Evolutionary conservation across 2,797 vertebrate genomes (phyloP), one percentile per base, ranked within the genome.

Genomic region (Dipus sagitta): DNA sequence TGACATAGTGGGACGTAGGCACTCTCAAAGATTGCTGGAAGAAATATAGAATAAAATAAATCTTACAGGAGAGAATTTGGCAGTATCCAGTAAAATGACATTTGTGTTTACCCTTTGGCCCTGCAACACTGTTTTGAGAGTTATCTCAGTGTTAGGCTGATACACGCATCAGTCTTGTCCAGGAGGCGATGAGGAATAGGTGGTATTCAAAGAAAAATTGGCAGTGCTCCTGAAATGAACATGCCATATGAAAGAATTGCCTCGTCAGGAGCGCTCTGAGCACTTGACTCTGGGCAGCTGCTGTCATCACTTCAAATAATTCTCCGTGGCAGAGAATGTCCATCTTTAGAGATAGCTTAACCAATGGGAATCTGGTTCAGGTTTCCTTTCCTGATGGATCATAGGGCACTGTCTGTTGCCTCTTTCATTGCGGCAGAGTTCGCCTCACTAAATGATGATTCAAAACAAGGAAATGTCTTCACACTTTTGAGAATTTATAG

Each of bases 281-380:
- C 14, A 72, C 10, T 82, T 76, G 85, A 26, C 72, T 93, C 62
- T 81, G 6, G 32, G 4, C 42, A 30, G 21, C 74, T 86, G 30
- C 75, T 91, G 68, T 68, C 30, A 6, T 94, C 82, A 79, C 83
- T 78, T 92, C 91, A 85, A 94, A 30, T 88, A 86, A 86, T 94
- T 95, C 75, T 70, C 60, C 60, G 34, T 60, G 54, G 68, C 90
- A 86, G 68, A 89, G 92, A 70, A 93, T 62, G 83, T 85, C 93
- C 85, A 54, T 24, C n/a, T 94, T 95, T 90, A 88, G 96, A 77
- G 95, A 95, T 94, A 95, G 78, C 94, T 14, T 42, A 85, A 72
- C 81, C 28, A 42, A 0, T 70, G 88, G 65, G 32, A 62, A 32
- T 93, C 67, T 90, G 86, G 88, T 95, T 95, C 93, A 67, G 78